Conservation (phyloP, 1,140 invertebrate genomes). For the Pseudomyrmex concolor region DNA sequence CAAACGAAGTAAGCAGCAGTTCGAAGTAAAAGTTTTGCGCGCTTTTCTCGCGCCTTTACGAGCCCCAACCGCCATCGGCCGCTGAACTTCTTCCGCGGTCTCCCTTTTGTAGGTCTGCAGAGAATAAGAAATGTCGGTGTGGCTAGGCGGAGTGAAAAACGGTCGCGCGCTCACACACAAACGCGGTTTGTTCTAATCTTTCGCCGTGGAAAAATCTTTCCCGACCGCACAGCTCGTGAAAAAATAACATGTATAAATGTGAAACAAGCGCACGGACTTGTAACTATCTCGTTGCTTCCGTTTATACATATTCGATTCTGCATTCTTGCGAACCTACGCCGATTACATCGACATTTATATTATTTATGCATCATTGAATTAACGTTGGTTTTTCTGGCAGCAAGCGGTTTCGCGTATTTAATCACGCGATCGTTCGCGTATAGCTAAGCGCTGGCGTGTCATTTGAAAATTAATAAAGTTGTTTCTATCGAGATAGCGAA, state of each 20-base stretch:
- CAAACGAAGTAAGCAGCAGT: constrained; percentile 10
- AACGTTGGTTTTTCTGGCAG: constrained; percentile 18
- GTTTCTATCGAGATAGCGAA: constrained; percentile 24
- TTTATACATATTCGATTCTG: background rate
- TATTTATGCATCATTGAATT: constrained; percentile 25
- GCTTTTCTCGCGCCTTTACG: constrained; percentile 25
- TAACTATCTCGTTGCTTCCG: background rate
- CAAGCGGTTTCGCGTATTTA: background rate
- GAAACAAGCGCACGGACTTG: background rate
- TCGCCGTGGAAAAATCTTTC: background rate
- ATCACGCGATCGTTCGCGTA: constrained; percentile 9
- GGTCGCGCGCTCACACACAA: background rate
- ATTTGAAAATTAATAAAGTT: constrained; percentile 34
- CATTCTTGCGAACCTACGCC: background rate
- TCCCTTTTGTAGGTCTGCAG: background rate
- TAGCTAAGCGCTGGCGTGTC: constrained; percentile 35
- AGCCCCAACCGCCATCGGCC: background rate
- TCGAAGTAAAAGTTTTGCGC: constrained; percentile 33
- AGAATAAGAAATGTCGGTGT: constrained; percentile 27
- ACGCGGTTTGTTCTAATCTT: constrained; percentile 33
- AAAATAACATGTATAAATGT: background rate
- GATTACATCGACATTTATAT: background rate
- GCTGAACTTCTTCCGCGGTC: background rate
- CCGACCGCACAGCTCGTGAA: background rate
- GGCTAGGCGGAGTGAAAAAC: constrained; percentile 14